Base-by-base conservation (phyloP, 2,113 vertebrate genomes). In the Bungarus multicinctus region DNA sequence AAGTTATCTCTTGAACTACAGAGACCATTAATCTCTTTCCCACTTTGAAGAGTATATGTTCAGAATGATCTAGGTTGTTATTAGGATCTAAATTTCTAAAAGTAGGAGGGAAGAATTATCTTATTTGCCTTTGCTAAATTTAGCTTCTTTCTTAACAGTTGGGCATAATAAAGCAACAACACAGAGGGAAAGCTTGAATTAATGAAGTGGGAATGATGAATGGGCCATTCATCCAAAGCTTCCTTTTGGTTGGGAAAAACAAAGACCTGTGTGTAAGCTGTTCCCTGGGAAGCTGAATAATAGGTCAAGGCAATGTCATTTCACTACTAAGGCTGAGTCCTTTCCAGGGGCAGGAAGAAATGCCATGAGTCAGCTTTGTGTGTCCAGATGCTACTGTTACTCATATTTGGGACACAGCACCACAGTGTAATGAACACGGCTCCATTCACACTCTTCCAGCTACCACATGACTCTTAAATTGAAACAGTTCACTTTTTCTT, bases 251-350 rank as follows among this genome's bases (percentile, higher is more conserved):
- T 1, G 90, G 93, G 96, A 95, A 81, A 96, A 97, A 98, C 97
- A 98, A 95, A 97, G 97, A 98, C 97, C 97, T 97, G 96, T 98
- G 97, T 97, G 95, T 96, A 96, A 97, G 94, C 95, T 95, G 88
- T 96, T 96, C 91, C 96, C 92, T 95, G 95, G 96, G 97, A 97
- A 98, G 98, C 98, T 98, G 98, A 97, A 96, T 96, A 96, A 95
- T 96, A 97, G 98, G 97, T 98, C 98, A 97, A 96, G 94, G 96
- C 96, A 97, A 96, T 95, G 97, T 97, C 97, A 97, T 96, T 96
- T 98, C 95, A 97, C 96, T 97, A 94, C 2, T 94, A 96, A 93
- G 93, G 95, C 95, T 94, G 90, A 87, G 94, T 94, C 96, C 94
- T 92, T 97, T 98, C 97, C 94, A 97, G 94, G 95, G 91, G 94